phyloP scores from a whole-genome alignment of 2,797 vertebrate genomes.

The Gallinago stenura region DNA sequence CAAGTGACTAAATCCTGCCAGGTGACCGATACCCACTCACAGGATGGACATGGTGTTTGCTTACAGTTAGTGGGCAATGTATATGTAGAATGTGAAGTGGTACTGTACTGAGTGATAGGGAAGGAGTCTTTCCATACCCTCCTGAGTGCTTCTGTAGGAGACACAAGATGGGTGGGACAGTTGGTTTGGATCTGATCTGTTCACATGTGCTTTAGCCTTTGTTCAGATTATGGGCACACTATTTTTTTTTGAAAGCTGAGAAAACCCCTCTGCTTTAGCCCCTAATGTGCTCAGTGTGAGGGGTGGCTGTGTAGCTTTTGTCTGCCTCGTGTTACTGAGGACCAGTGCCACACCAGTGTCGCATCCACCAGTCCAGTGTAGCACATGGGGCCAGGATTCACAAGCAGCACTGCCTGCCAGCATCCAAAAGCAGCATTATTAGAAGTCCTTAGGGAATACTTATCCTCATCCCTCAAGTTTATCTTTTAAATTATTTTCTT shows the following conservation, averaged over 20 bases:
- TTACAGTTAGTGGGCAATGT: background rate
- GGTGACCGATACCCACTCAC: background rate
- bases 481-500: background rate
- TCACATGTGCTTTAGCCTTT: background rate
- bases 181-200: background rate
- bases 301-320: background rate
- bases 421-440: background rate
- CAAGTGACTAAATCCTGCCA: background rate
- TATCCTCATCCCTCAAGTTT: background rate
- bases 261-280: background rate
- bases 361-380: background rate
- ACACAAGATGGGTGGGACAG: background rate
- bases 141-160: background rate
- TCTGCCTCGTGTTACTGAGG: background rate
- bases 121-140: background rate
- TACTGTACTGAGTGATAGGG: too few species aligned
- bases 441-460: background rate
- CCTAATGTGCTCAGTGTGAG: background rate
- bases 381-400: background rate
- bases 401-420: background rate
- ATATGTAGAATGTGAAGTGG: background rate
- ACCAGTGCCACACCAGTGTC: background rate
- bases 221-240: background rate
- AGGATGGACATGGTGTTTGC: background rate
- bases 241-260: background rate